Conservation (phyloP, 2,113 vertebrate species). For the Channa maculata region DNA sequence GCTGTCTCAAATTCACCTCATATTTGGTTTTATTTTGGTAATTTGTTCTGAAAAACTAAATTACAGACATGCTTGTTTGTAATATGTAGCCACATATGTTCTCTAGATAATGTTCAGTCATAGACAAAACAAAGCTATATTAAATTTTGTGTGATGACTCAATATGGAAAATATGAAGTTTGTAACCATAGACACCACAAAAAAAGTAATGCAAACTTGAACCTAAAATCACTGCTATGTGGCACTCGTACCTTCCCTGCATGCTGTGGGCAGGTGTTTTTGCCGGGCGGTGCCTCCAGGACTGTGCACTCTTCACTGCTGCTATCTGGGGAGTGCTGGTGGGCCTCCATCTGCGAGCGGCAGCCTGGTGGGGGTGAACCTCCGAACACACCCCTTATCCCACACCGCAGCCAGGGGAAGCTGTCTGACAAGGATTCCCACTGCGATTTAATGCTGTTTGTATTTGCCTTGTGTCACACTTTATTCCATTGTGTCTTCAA, state of each 20-base stretch:
- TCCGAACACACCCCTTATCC: conserved; percentile 57
- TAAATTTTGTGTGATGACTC: no score
- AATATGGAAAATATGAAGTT: no score
- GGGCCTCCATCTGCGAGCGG: conserved; percentile 70
- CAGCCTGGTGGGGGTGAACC: conserved; percentile 50
- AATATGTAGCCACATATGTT: no score
- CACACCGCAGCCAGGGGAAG: conserved; percentile 48
- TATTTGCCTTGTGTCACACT: neutral
- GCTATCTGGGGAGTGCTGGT: conserved; percentile 79
- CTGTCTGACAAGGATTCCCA: neutral
- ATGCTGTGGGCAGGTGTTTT: conserved; percentile 70
- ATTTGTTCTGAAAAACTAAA: no score
- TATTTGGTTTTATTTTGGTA: no score
- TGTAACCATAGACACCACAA: no score
- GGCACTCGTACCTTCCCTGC: conserved; percentile 62
- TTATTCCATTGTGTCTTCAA: conserved; percentile 36
- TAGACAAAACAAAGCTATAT: no score
- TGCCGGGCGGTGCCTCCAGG: conserved; percentile 76
- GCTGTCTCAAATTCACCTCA: no score
- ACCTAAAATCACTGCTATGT: no score
- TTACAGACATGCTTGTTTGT: no score
- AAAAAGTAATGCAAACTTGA: no score
- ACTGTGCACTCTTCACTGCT: conserved; percentile 82
- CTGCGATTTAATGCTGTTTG: neutral
- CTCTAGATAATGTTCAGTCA: no score